Evolutionary conservation across 1,140 invertebrate genomes (phyloP).

Genomic region (Bombyx mandarina): DNA sequence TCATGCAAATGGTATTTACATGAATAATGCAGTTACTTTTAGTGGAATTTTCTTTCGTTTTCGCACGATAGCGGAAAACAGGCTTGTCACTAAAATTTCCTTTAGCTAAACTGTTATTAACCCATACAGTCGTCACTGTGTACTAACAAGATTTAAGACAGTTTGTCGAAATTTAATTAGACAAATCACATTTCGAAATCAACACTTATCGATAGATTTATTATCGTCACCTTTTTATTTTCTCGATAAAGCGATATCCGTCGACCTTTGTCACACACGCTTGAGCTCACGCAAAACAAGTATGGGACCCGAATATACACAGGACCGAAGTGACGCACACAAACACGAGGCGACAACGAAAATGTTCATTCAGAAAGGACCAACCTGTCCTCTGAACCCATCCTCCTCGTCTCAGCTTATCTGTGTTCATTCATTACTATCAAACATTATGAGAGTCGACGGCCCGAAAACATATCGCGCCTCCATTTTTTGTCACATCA

Average conservation of each 20-base stretch:
- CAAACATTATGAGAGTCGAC: slow-evolving; percentile 64
- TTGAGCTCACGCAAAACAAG: slow-evolving; percentile 20
- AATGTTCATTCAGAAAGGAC: slow-evolving; percentile 39
- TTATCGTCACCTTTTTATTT: too few relatives aligned
- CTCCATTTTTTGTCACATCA: slow-evolving; percentile 68
- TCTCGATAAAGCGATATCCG: neutral
- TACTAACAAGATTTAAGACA: too few relatives aligned
- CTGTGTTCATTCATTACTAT: slow-evolving; percentile 68
- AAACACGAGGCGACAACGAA: slow-evolving; percentile 8
- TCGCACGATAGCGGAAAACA: too few relatives aligned
- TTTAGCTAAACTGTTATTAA: neutral
- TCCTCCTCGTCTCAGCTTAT: slow-evolving; percentile 55
- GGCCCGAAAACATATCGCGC: slow-evolving; percentile 60
- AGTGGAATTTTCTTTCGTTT: neutral
- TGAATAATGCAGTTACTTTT: slow-evolving; percentile 3
- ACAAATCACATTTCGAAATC: too few relatives aligned
- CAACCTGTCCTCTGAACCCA: slow-evolving; percentile 34
- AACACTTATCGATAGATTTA: too few relatives aligned
- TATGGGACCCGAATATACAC: slow-evolving; percentile 8
- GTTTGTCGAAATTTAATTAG: too few relatives aligned
- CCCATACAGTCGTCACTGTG: too few relatives aligned
- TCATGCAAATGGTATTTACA: slow-evolving; percentile 11
- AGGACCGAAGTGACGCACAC: slow-evolving; percentile 11
- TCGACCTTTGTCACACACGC: slow-evolving; percentile 21
- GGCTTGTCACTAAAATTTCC: too few relatives aligned